These are phyloP conservation scores for Anomalospiza imberbis DNA, from an alignment of 2,797 vertebrate genomes.

Conservation along the genomic window DNA sequence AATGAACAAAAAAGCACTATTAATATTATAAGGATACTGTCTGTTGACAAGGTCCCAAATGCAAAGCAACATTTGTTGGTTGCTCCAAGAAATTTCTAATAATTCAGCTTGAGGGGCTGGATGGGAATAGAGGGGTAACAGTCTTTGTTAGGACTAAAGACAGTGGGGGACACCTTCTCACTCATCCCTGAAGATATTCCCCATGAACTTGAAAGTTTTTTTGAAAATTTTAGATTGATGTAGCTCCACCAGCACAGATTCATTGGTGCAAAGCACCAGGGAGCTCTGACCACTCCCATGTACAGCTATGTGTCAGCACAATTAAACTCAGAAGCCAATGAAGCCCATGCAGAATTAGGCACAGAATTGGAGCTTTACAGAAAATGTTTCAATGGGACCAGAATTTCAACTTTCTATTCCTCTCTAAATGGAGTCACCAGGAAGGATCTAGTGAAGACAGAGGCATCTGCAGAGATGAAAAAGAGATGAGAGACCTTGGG, in stretches of 20 bases:
- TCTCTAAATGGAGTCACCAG: background rate
- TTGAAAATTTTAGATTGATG: background rate
- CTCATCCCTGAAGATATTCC: background rate
- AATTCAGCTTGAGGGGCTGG: background rate
- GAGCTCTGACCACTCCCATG: background rate
- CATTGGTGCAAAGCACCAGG: background rate
- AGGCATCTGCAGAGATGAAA: background rate
- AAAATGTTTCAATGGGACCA: background rate
- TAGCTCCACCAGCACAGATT: background rate
- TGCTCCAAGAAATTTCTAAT: background rate
- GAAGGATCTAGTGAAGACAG: background rate
- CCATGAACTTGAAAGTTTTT: background rate
- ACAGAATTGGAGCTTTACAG: background rate
- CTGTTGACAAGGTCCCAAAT: background rate
- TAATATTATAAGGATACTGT: background rate
- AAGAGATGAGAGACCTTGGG: background rate
- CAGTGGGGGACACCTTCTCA: background rate
- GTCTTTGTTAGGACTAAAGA: background rate
- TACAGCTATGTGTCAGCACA: background rate
- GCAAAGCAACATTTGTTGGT: background rate
- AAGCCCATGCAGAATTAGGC: background rate
- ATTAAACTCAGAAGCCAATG: background rate
- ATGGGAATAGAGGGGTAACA: background rate
- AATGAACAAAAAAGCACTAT: background rate
- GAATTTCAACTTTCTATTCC: background rate